These are phyloP conservation scores for Parazoanthus darwini DNA, from an alignment of 92 coral and sea anemone species.

Conservation along the genomic window DNA sequence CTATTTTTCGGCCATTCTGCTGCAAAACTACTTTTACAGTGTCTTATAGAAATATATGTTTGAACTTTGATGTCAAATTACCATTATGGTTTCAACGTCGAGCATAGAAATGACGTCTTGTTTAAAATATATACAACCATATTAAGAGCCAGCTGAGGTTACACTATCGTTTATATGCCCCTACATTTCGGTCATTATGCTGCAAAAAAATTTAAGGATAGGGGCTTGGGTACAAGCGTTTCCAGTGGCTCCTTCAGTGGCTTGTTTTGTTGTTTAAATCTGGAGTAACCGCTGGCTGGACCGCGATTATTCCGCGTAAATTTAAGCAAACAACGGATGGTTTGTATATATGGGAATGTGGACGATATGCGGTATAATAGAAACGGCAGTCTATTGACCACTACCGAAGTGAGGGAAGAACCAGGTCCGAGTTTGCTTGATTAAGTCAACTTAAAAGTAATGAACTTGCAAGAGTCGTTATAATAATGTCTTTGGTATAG, in stretches of 20 bases:
- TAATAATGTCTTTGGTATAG: too few species aligned
- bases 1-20: not conserved
- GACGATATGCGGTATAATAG: too few species aligned
- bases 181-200: not conserved
- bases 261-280: too few species aligned
- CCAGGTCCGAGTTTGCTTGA: too few species aligned
- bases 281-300: not conserved
- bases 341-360: too few species aligned
- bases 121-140: not conserved
- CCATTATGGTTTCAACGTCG: not conserved
- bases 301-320: not conserved
- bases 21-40: not conserved
- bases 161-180: not conserved
- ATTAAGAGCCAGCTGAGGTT: not conserved
- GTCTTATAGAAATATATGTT: not conserved
- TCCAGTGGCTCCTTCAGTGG: not conserved
- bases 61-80: too few species aligned
- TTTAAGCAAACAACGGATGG: not conserved
- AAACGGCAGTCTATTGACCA: too few species aligned
- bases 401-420: not conserved
- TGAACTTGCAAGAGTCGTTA: too few species aligned
- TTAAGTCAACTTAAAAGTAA: not conserved
- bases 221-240: not conserved
- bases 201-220: not conserved
- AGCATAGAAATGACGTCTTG: not conserved